Conservation (phyloP, 2,888 invertebrate species). For the Bombylius major region DNA sequence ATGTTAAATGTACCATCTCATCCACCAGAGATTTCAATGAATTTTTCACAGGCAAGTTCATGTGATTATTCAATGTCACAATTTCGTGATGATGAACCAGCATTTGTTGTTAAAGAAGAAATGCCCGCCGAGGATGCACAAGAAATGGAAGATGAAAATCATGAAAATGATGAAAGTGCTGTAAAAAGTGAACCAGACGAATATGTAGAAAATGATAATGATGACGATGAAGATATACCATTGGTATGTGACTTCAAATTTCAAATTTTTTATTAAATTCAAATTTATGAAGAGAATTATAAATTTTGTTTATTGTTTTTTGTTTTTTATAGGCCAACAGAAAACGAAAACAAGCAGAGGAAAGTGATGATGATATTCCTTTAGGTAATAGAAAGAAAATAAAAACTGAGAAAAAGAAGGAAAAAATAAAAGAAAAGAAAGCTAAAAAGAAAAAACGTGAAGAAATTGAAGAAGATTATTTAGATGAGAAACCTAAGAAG, state of each 20-base stretch:
- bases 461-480: slow-evolving; percentile 45
- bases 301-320: not conserved
- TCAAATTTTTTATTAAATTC: slow-evolving; percentile 2
- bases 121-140: slow-evolving; percentile 42
- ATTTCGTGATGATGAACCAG: slow-evolving; percentile 43
- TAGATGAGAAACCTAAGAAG: slow-evolving; percentile 43
- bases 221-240: slow-evolving; percentile 63
- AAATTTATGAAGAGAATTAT: not conserved
- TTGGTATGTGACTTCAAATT: slow-evolving; percentile 43
- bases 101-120: slow-evolving; percentile 40
- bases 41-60: slow-evolving; percentile 49
- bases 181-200: slow-evolving; percentile 16
- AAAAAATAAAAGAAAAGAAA: slow-evolving; percentile 39
- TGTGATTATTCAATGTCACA: slow-evolving; percentile 61
- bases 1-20: not conserved
- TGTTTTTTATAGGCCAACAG: slow-evolving; percentile 23
- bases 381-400: slow-evolving; percentile 53
- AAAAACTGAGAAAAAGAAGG: slow-evolving; percentile 48
- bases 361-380: slow-evolving; percentile 59
- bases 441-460: slow-evolving; percentile 43
- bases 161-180: slow-evolving; percentile 27
- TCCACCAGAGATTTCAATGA: slow-evolving; percentile 21
- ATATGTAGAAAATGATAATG: slow-evolving; percentile 18
- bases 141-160: slow-evolving; percentile 24
- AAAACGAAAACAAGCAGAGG: slow-evolving; percentile 23